These are phyloP conservation scores for Physocephala rufipes DNA, from an alignment of 2,888 invertebrate species.

Conservation along the genomic window DNA sequence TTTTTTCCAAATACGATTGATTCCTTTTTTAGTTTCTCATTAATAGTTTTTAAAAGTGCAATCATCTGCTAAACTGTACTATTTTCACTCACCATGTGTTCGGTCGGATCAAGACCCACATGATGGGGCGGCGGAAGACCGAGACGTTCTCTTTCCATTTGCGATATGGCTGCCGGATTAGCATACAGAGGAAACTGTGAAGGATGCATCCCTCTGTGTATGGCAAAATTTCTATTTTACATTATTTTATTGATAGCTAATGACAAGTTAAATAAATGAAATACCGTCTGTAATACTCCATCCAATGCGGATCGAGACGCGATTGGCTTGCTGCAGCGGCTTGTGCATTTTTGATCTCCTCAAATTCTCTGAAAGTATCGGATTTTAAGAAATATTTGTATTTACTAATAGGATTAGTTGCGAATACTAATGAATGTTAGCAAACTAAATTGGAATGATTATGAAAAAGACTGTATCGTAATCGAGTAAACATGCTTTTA, in stretches of 20 bases:
- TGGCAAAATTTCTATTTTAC: slow-evolving; percentile 24
- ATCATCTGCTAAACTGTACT: not conserved
- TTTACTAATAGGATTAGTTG: too few species aligned
- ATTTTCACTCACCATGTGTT: slow-evolving; percentile 81
- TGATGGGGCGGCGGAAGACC: slow-evolving; percentile 76
- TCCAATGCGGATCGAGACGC: slow-evolving; percentile 81
- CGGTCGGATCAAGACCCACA: slow-evolving; percentile 77
- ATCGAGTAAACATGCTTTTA: slow-evolving; percentile 28
- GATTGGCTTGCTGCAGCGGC: slow-evolving; percentile 71
- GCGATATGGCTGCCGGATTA: slow-evolving; percentile 81
- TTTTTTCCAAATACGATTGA: slow-evolving; percentile 66
- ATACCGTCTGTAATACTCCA: slow-evolving; percentile 83
- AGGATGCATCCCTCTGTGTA: slow-evolving; percentile 70
- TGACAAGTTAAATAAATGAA: not conserved
- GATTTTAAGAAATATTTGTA: not conserved
- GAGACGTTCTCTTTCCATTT: slow-evolving; percentile 87
- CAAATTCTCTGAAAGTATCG: slow-evolving; percentile 72
- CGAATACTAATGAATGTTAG: too few species aligned
- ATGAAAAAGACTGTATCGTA: not conserved
- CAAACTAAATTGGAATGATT: not conserved
- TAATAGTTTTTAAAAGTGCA: not conserved
- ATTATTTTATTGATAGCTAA: slow-evolving; percentile 20
- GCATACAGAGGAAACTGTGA: slow-evolving; percentile 74
- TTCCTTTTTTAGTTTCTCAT: slow-evolving; percentile 15
- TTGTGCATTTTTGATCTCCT: slow-evolving; percentile 81